Percentiles rank a stretch among this genome's conserved stretches.
Evolutionary conservation across 2,797 vertebrate genomes (phyloP).

Genomic region (Xenops minutus): DNA sequence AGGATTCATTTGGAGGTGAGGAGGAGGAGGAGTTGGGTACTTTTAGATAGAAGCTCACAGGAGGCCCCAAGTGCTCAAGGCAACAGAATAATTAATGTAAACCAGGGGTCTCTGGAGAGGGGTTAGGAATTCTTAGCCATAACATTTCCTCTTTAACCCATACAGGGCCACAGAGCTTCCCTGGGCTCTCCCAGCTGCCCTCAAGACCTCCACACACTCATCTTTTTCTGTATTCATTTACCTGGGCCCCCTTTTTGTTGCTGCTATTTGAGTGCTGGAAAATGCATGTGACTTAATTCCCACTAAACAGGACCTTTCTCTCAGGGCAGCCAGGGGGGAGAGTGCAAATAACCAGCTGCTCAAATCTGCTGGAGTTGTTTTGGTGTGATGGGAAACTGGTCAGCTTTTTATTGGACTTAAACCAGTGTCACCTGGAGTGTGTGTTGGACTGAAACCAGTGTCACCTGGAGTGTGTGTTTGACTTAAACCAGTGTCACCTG

Average conservation of each 20-base stretch:
- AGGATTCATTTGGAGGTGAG: conserved; percentile 28
- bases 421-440: neutral
- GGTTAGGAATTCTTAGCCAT: conserved; percentile 77
- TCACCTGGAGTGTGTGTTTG: neutral
- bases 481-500: too few species aligned
- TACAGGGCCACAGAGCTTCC: neutral
- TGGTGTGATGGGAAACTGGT: neutral
- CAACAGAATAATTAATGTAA: conserved; percentile 84
- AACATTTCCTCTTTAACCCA: conserved; percentile 64
- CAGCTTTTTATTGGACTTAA: neutral
- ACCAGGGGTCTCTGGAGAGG: conserved; percentile 74
- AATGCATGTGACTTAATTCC: neutral
- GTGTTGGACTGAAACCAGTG: neutral
- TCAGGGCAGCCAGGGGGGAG: neutral
- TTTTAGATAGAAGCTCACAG: conserved; percentile 44
- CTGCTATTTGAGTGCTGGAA: too few species aligned
- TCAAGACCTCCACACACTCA: neutral
- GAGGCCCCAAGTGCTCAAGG: conserved; percentile 72
- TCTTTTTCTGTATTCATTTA: neutral
- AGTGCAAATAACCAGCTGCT: neutral
- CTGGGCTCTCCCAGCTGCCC: neutral
- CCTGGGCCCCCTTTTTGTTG: neutral
- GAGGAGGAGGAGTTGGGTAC: conserved; percentile 10
- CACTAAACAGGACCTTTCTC: neutral
- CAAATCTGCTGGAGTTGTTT: neutral